Percentiles rank a stretch among this genome's conserved stretches.
Conservation (phyloP, 2,797 vertebrate genomes). For the Melanogrammus aeglefinus region DNA sequence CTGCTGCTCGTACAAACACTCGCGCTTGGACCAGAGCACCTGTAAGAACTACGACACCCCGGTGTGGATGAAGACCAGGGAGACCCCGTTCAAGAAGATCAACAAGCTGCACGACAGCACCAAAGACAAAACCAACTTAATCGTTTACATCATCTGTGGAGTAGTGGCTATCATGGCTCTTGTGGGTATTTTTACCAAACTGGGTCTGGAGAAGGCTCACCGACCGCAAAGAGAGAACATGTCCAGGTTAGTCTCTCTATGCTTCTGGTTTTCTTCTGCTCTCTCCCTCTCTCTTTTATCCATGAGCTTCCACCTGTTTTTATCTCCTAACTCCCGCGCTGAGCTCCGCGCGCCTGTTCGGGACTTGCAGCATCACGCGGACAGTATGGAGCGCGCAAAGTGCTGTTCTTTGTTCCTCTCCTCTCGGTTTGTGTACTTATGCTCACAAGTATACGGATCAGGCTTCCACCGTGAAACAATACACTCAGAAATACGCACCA, state of each 20-base stretch:
- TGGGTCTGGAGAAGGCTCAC: slow-evolving; percentile 94
- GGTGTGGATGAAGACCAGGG: slow-evolving; percentile 89
- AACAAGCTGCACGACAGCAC: slow-evolving; percentile 87
- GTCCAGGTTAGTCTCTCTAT: slow-evolving; percentile 81
- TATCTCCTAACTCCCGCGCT: background rate
- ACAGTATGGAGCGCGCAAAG: slow-evolving; percentile 24
- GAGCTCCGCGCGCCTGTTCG: slow-evolving; percentile 53
- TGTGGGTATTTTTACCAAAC: slow-evolving; percentile 97
- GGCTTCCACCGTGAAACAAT: background rate
- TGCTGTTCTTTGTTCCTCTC: slow-evolving; percentile 3
- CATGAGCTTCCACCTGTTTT: too few species aligned
- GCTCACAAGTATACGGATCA: background rate
- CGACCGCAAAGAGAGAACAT: slow-evolving; percentile 96
- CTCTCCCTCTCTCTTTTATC: background rate
- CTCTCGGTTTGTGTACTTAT: background rate
- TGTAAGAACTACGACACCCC: slow-evolving; percentile 96
- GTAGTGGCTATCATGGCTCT: slow-evolving; percentile 98
- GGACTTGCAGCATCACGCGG: slow-evolving; percentile 43
- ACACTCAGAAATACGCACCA: background rate
- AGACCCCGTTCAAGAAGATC: slow-evolving; percentile 86
- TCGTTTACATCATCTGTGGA: slow-evolving; percentile 97
- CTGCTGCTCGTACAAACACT: slow-evolving; percentile 92
- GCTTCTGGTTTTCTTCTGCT: slow-evolving; percentile 8
- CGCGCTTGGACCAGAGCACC: slow-evolving; percentile 90
- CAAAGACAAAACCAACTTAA: slow-evolving; percentile 97